phyloP scores from a whole-genome alignment of 2,888 invertebrate genomes.

The Iphiclides podalirius region DNA sequence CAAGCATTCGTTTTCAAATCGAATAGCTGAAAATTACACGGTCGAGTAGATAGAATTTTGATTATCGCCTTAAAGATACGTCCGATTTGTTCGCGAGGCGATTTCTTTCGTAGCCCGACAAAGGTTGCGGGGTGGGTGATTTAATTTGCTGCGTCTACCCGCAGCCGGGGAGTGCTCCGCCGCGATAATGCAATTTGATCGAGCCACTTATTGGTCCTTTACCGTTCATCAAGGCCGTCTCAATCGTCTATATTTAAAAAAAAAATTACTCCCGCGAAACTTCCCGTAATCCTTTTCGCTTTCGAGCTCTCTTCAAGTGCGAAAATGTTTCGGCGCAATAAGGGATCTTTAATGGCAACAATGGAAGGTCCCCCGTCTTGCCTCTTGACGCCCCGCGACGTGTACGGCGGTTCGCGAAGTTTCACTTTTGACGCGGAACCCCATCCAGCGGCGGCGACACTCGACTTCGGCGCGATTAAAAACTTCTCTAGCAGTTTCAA shows the following conservation, averaged over 20 bases:
- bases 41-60: slow-evolving; percentile 41
- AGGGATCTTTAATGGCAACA: slow-evolving; percentile 44
- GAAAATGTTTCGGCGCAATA: slow-evolving; percentile 49
- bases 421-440: slow-evolving; percentile 33
- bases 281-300: slow-evolving; percentile 33
- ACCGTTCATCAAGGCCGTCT: slow-evolving; percentile 63
- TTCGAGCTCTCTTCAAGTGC: slow-evolving; percentile 35
- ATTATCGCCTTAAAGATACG: slow-evolving; percentile 36
- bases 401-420: slow-evolving; percentile 39
- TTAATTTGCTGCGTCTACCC: slow-evolving; percentile 67
- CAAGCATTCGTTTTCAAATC: neutral
- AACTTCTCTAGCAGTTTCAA: slow-evolving; percentile 10
- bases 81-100: slow-evolving; percentile 43
- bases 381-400: slow-evolving; percentile 60
- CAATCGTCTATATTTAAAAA: too few species aligned
- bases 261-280: too few species aligned
- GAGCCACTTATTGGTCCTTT: slow-evolving; percentile 73
- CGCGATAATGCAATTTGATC: slow-evolving; percentile 72
- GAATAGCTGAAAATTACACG: slow-evolving; percentile 23
- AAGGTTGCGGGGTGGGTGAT: slow-evolving; percentile 61
- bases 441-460: slow-evolving; percentile 32
- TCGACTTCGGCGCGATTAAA: slow-evolving; percentile 33
- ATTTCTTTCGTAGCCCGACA: slow-evolving; percentile 57
- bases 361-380: slow-evolving; percentile 57
- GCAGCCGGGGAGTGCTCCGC: slow-evolving; percentile 48